Percentiles rank a stretch among this genome's conserved stretches.
These are phyloP conservation scores for Aricia artaxerxes DNA, from an alignment of 2,888 invertebrate species.

Conservation along the genomic window DNA sequence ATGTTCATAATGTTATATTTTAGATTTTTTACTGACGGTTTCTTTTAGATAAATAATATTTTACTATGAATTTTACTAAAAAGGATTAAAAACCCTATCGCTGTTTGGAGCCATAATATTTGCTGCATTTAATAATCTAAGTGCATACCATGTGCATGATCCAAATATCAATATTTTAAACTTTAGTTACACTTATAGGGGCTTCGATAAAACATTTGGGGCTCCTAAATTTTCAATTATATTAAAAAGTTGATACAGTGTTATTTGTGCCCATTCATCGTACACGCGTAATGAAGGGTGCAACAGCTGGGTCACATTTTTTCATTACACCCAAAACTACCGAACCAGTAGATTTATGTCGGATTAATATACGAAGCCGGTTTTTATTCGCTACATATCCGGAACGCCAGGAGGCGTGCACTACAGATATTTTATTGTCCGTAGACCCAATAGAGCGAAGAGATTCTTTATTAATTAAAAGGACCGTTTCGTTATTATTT, in stretches of 20 bases:
- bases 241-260: conserved; percentile 74
- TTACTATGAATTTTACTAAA: not conserved
- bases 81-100: not conserved
- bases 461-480: conserved; percentile 26
- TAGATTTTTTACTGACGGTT: not conserved
- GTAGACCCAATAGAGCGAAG: conserved; percentile 41
- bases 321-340: conserved; percentile 72
- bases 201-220: conserved; percentile 74
- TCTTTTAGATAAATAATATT: not conserved
- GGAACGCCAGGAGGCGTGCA: conserved; percentile 69
- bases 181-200: conserved; percentile 47
- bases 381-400: conserved; percentile 72
- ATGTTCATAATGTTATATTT: not conserved
- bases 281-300: conserved; percentile 75
- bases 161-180: conserved; percentile 35
- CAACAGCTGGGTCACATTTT: conserved; percentile 78
- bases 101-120: not conserved
- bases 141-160: conserved; percentile 28
- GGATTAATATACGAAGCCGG: conserved; percentile 69
- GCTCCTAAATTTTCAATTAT: conserved; percentile 73
- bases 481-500: conserved; percentile 5
- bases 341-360: conserved; percentile 72
- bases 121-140: conserved; percentile 15
- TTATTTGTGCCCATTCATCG: conserved; percentile 67
- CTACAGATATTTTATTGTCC: conserved; percentile 63